A percentile compares a stretch with the other conserved stretches of the same genome.
Conservation (phyloP, 2,797 vertebrate genomes). For the Cyprinodon diabolis region DNA sequence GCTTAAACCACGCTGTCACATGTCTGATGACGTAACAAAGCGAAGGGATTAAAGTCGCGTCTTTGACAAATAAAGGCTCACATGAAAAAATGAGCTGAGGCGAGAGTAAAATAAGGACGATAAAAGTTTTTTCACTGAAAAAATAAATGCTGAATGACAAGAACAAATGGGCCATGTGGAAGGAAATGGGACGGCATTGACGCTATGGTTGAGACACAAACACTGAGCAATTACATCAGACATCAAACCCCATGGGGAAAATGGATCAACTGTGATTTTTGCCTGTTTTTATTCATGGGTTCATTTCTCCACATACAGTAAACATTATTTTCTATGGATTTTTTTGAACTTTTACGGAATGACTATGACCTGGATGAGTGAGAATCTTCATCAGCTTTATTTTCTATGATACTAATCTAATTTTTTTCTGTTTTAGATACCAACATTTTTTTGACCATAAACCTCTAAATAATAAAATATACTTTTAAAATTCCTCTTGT, state of each 20-base stretch:
- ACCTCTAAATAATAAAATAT: too few relatives aligned
- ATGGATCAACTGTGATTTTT: background rate
- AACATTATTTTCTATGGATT: background rate
- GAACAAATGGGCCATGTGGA: slow-evolving; percentile 16
- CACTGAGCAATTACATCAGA: slow-evolving; percentile 2
- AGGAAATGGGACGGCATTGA: slow-evolving; percentile 25
- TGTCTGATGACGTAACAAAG: slow-evolving; percentile 19
- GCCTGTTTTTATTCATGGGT: slow-evolving; percentile 9
- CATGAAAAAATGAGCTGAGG: slow-evolving; percentile 15
- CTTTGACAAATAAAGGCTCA: slow-evolving; percentile 18
- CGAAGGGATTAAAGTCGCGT: slow-evolving; percentile 12
- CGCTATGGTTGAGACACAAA: slow-evolving; percentile 1
- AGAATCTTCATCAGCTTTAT: background rate
- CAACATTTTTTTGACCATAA: too few relatives aligned
- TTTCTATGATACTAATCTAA: background rate
- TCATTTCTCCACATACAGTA: background rate
- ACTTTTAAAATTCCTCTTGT: too few relatives aligned
- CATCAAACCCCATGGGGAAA: too few relatives aligned
- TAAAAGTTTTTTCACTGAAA: slow-evolving; percentile 2
- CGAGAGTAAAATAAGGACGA: background rate
- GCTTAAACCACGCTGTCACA: slow-evolving; percentile 10
- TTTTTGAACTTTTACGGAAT: too few relatives aligned
- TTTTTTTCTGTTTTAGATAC: too few relatives aligned
- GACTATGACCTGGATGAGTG: too few relatives aligned
- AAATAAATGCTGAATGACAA: slow-evolving; percentile 28